Percentiles rank a stretch among this genome's conserved stretches.
These are phyloP conservation scores for Dipodomys stephensi DNA, from an alignment of 2,113 vertebrate genomes.

Conservation along the genomic window DNA sequence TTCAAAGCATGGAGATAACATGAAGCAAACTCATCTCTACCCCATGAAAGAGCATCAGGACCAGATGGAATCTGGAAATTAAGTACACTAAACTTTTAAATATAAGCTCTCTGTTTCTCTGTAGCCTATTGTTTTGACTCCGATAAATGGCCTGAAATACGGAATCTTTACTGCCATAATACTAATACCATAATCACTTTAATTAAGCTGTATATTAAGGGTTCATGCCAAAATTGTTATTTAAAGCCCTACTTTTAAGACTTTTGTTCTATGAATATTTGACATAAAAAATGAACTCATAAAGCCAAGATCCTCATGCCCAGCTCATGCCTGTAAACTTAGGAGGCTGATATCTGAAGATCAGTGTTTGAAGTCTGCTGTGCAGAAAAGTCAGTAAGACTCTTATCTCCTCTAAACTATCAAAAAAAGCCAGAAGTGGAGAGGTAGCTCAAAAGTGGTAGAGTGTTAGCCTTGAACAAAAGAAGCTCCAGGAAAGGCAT, in stretches of 20 bases:
- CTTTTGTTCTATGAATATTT: not conserved
- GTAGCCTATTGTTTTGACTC: not conserved
- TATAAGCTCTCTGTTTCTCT: not conserved
- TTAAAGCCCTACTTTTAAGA: conserved; percentile 25
- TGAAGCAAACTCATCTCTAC: not conserved
- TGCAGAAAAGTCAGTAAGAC: too few relatives aligned
- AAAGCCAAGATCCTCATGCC: not conserved
- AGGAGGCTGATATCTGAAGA: too few relatives aligned
- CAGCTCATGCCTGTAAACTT: too few relatives aligned
- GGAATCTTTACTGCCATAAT: not conserved
- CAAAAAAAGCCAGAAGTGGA: too few relatives aligned
- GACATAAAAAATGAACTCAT: not conserved
- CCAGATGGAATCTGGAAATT: not conserved
- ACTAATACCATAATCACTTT: not conserved
- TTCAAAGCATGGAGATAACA: not conserved
- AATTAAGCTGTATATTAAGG: not conserved
- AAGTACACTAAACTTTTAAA: not conserved
- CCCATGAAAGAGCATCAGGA: not conserved
- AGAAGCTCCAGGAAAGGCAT: too few relatives aligned
- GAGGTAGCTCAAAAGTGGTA: too few relatives aligned
- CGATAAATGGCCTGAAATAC: not conserved
- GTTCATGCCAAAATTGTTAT: not conserved
- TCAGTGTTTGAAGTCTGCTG: too few relatives aligned
- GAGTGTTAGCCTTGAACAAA: too few relatives aligned
- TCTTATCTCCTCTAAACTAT: too few relatives aligned